phyloP scores from a whole-genome alignment of 2,113 vertebrate species.

The Pteropus alecto region DNA sequence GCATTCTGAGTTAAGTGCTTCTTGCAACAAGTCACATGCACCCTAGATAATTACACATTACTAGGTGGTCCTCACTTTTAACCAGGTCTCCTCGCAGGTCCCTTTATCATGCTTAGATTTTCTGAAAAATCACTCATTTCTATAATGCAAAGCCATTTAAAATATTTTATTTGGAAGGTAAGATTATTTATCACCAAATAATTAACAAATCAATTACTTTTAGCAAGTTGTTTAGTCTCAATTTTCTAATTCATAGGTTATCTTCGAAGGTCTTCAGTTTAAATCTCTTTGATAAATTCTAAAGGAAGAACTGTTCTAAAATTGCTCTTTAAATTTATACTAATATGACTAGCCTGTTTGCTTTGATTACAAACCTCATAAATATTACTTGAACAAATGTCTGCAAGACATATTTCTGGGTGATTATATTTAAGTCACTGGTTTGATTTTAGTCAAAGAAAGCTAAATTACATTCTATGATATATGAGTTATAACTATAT shows the following conservation, averaged over 20 bases:
- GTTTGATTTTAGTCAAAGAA: not conserved
- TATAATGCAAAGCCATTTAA: slow-evolving; percentile 47
- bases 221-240: not conserved
- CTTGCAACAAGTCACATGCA: not conserved
- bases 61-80: not conserved
- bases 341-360: not conserved
- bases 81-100: not conserved
- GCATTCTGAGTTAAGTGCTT: slow-evolving; percentile 53
- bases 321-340: not conserved
- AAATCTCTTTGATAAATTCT: not conserved
- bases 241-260: not conserved
- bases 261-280: not conserved
- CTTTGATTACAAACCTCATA: not conserved
- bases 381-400: not conserved
- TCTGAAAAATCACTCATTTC: slow-evolving; percentile 41
- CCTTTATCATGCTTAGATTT: slow-evolving; percentile 31
- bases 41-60: slow-evolving; percentile 14
- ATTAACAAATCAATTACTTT: not conserved
- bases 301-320: not conserved
- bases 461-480: not conserved
- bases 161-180: slow-evolving; percentile 36
- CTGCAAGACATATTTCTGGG: not conserved
- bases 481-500: not conserved
- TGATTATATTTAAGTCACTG: not conserved
- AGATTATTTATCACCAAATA: not conserved